These are phyloP conservation scores for Volucella inflata DNA, from an alignment of 2,888 invertebrate genomes.

Conservation along the genomic window DNA sequence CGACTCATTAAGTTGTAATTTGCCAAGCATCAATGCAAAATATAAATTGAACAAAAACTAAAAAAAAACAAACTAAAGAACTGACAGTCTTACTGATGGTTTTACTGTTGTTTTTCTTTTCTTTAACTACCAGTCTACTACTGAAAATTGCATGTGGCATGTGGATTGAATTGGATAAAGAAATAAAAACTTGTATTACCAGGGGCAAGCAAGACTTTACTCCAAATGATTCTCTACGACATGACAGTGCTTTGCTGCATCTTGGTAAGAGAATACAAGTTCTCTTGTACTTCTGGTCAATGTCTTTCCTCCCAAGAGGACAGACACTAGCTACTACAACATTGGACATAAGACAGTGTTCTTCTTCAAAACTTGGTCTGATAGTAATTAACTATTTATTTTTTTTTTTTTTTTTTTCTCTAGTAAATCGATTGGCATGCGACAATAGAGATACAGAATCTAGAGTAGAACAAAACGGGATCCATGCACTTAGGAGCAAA, in stretches of 20 bases:
- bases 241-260: constrained; percentile 10
- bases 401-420: constrained; percentile 9
- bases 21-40: constrained; percentile 29
- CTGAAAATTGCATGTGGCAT: constrained; percentile 20
- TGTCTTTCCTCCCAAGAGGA: constrained; percentile 14
- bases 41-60: constrained; percentile 11
- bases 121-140: neutral
- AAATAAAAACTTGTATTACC: constrained; percentile 47
- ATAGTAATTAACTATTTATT: constrained; percentile 43
- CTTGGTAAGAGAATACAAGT: neutral
- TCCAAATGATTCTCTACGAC: constrained; percentile 11
- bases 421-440: constrained; percentile 63
- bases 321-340: constrained; percentile 22
- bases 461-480: constrained; percentile 73
- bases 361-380: constrained; percentile 13
- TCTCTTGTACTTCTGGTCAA: neutral
- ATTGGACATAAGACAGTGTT: constrained; percentile 55
- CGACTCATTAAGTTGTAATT: constrained; percentile 72
- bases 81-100: constrained; percentile 11
- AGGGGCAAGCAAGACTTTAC: constrained; percentile 19
- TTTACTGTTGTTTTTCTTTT: constrained; percentile 60
- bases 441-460: constrained; percentile 60
- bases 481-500: constrained; percentile 50
- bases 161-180: constrained; percentile 1
- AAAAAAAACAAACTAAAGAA: too few species aligned